phyloP scores from a whole-genome alignment of 2,888 invertebrate genomes.

The Malthinus seriepunctatus region DNA sequence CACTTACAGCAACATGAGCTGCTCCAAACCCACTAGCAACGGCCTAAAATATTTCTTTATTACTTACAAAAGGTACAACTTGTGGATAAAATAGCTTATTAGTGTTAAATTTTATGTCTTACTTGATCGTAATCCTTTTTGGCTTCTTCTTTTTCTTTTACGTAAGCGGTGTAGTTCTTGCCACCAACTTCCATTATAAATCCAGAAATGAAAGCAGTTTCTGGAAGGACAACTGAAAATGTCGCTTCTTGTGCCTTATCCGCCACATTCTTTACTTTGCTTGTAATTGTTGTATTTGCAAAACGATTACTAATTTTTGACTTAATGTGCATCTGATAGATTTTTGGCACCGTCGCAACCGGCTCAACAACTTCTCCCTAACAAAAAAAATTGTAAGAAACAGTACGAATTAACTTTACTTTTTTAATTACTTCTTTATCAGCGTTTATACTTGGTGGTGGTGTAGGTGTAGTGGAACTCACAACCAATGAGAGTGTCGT shows the following conservation, averaged over 20 bases:
- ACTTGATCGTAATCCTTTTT: slow-evolving; percentile 55
- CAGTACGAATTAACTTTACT: neutral
- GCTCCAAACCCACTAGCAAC: slow-evolving; percentile 63
- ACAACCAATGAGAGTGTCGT: neutral
- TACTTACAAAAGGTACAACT: neutral
- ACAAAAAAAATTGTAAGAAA: neutral
- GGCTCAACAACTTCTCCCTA: neutral
- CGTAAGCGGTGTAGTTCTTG: slow-evolving; percentile 66
- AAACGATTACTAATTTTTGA: slow-evolving; percentile 68
- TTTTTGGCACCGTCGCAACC: slow-evolving; percentile 40
- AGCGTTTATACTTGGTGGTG: neutral
- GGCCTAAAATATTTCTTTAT: slow-evolving; percentile 49
- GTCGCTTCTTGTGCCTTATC: slow-evolving; percentile 63
- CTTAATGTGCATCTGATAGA: slow-evolving; percentile 65
- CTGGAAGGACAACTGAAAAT: slow-evolving; percentile 69
- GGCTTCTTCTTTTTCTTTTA: slow-evolving; percentile 67
- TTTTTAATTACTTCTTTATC: neutral
- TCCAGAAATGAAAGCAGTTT: slow-evolving; percentile 71
- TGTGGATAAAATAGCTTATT: too few relatives aligned
- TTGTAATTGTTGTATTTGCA: slow-evolving; percentile 66
- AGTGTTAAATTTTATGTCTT: slow-evolving; percentile 12
- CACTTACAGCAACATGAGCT: slow-evolving; percentile 65
- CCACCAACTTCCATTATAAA: slow-evolving; percentile 70
- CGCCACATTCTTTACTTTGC: slow-evolving; percentile 66
- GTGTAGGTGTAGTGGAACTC: neutral